phyloP scores from a whole-genome alignment of 2,888 invertebrate genomes.

The Macrosoma leucophasiata region DNA sequence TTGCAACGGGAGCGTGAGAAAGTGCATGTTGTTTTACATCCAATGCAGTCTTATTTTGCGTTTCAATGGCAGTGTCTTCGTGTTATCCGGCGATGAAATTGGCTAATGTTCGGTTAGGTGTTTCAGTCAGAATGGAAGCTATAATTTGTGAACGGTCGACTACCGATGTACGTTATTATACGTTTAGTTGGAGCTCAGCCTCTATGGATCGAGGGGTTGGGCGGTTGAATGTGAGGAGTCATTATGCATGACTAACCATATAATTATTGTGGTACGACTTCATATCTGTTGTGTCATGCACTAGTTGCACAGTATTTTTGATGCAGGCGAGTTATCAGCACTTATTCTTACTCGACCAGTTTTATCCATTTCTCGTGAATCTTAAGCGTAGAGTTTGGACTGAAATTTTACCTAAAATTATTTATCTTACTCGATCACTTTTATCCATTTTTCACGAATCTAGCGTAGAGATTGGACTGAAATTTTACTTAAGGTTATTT shows the following conservation, averaged over 20 bases:
- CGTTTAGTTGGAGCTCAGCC: slow-evolving; percentile 13
- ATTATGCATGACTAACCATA: slow-evolving; percentile 2
- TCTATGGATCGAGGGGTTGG: neutral
- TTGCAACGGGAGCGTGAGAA: slow-evolving; percentile 65
- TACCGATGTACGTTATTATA: slow-evolving; percentile 28
- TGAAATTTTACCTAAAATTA: no score
- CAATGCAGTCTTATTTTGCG: slow-evolving; percentile 40
- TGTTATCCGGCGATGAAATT: slow-evolving; percentile 22
- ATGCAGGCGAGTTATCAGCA: no score
- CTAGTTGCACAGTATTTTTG: no score
- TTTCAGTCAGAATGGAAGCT: slow-evolving; percentile 21
- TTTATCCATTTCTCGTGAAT: no score
- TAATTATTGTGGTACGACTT: slow-evolving; percentile 6
- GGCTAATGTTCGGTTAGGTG: slow-evolving; percentile 27
- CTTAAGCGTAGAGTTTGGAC: no score
- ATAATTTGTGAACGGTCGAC: slow-evolving; percentile 28
- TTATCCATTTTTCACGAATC: no score
- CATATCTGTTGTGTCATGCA: no score
- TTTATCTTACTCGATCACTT: slow-evolving; percentile 3
- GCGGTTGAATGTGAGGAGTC: neutral
- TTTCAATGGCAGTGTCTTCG: slow-evolving; percentile 39
- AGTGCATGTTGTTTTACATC: slow-evolving; percentile 45
- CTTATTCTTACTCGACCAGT: slow-evolving; percentile 1
- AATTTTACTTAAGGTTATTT: no score
- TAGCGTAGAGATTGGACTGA: no score